Evolutionary conservation across 2,113 vertebrate genomes (phyloP).

Genomic region (Romanogobio albipinnatus): DNA sequence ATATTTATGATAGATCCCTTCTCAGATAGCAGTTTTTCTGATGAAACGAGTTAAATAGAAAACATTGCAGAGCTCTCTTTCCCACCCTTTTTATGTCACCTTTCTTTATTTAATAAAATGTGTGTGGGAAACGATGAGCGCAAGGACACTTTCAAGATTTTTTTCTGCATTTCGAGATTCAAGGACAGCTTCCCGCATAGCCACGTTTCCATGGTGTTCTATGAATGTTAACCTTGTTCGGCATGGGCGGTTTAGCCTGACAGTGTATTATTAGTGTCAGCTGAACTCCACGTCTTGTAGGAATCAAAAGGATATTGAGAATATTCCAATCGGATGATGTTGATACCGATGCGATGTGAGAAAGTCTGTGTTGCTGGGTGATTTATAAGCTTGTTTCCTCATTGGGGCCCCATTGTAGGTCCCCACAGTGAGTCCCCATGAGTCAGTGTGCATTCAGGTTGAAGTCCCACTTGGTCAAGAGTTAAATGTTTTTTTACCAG

Average conservation of each 20-base stretch:
- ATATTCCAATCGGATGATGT: background rate
- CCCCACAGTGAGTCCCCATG: too few species aligned
- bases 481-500: too few species aligned
- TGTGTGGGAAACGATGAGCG: background rate
- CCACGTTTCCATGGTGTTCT: conserved; percentile 1
- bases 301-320: conserved; percentile 22
- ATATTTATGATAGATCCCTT: conserved; percentile 2
- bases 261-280: background rate
- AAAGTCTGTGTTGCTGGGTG: background rate
- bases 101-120: background rate
- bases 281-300: background rate
- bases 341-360: background rate
- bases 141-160: background rate
- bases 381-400: too few species aligned
- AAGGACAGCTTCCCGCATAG: background rate
- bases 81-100: background rate
- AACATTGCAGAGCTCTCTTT: background rate
- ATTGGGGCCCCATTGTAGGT: too few species aligned
- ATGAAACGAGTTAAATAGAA: conserved; percentile 20
- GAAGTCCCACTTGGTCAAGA: too few species aligned
- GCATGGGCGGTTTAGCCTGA: background rate
- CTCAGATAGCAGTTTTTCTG: background rate
- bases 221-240: background rate
- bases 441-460: too few species aligned
- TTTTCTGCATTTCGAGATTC: background rate